phyloP scores from a whole-genome alignment of 1,140 invertebrate genomes.

The Penaeus indicus region DNA sequence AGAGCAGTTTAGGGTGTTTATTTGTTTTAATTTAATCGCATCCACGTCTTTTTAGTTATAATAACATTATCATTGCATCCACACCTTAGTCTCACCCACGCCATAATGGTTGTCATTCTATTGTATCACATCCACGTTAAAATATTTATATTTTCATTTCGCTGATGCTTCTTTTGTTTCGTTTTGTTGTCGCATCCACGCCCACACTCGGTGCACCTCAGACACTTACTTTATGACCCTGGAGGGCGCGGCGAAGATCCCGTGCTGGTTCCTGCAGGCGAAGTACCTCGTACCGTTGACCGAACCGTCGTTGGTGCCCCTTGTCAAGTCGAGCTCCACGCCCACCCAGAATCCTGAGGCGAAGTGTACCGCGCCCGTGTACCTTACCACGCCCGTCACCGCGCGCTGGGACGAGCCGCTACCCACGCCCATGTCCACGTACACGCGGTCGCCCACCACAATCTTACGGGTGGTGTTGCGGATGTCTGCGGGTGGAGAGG shows the following conservation, averaged over 20 bases:
- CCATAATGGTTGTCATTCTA: no score
- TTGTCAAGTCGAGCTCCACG: constrained; percentile 73
- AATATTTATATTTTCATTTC: no score
- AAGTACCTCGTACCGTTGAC: constrained; percentile 73
- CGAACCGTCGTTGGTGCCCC: constrained; percentile 76
- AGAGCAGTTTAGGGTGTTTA: no score
- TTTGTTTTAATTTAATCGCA: no score
- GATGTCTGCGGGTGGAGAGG: constrained; percentile 31
- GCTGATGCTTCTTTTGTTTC: no score
- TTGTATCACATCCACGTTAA: no score
- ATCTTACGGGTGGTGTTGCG: constrained; percentile 56
- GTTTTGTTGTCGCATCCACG: no score
- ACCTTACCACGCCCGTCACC: constrained; percentile 69
- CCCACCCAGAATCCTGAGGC: constrained; percentile 75
- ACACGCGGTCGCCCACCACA: constrained; percentile 50
- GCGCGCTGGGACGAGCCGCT: constrained; percentile 68
- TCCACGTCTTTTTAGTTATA: no score
- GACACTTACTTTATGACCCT: constrained; percentile 69
- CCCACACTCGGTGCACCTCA: no score
- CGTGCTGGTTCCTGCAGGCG: constrained; percentile 70
- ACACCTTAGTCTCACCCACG: no score
- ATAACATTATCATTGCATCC: no score
- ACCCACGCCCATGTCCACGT: constrained; percentile 56
- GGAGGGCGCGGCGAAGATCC: constrained; percentile 72
- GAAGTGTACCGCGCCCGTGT: constrained; percentile 73